Evolutionary conservation across 2,113 vertebrate species (phyloP).

Genomic region (Dasyornis broadbenti): DNA sequence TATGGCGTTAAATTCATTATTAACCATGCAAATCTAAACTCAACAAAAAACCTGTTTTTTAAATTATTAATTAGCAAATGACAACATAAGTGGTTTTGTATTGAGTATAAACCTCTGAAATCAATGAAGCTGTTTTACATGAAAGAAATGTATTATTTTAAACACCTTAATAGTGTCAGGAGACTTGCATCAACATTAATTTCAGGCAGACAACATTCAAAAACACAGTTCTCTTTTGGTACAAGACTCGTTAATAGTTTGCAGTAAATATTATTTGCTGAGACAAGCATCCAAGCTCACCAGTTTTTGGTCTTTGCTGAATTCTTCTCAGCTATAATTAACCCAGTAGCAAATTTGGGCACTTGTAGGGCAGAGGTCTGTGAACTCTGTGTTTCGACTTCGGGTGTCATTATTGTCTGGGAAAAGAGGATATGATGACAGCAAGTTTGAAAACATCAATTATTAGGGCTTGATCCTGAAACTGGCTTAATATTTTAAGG

Average conservation of each 20-base stretch:
- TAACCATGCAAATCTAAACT: slow-evolving; percentile 65
- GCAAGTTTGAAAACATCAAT: background rate
- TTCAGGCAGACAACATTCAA: background rate
- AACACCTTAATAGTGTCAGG: background rate
- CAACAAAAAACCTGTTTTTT: slow-evolving; percentile 58
- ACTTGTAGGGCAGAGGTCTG: background rate
- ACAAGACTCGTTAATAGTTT: background rate
- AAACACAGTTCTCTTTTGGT: background rate
- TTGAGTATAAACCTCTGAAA: slow-evolving; percentile 62
- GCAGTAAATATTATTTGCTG: background rate
- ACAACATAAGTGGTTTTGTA: slow-evolving; percentile 75
- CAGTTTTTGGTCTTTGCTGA: background rate
- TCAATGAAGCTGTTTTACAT: slow-evolving; percentile 57
- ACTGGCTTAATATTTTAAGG: background rate
- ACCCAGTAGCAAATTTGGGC: background rate
- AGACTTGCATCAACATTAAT: background rate
- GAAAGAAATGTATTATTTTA: slow-evolving; percentile 63
- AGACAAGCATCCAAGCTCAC: background rate
- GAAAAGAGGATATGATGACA: background rate
- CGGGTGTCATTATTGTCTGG: background rate
- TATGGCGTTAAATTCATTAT: slow-evolving; percentile 38
- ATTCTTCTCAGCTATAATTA: background rate
- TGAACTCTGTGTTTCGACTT: background rate
- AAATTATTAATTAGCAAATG: slow-evolving; percentile 79
- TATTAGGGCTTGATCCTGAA: background rate